A percentile compares a stretch with the other conserved stretches of the same genome.
phyloP scores from a whole-genome alignment of 2,888 invertebrate genomes.

The Lepidochitona cinerea region DNA sequence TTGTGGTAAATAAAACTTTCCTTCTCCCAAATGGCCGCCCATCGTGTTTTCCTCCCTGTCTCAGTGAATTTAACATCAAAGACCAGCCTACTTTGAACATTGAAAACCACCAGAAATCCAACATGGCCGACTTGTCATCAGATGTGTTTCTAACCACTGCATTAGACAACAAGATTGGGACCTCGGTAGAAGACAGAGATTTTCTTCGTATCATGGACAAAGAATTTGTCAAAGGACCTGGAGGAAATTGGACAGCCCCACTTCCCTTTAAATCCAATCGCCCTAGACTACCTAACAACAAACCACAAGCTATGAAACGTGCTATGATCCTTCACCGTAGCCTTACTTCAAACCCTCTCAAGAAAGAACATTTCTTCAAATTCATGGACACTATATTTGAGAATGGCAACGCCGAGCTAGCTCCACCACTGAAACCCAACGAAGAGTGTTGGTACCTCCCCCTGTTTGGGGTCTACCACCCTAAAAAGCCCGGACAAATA shows the following conservation, averaged over 20 bases:
- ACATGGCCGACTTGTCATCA: too few relatives aligned
- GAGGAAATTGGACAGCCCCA: conserved; percentile 30
- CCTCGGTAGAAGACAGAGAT: conserved; percentile 27
- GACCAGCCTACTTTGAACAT: too few relatives aligned
- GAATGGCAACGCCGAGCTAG: conserved; percentile 22
- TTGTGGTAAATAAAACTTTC: too few relatives aligned
- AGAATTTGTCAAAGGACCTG: conserved; percentile 8
- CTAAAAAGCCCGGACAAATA: conserved; percentile 25
- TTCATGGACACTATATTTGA: conserved; percentile 1
- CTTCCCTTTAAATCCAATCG: conserved; percentile 26
- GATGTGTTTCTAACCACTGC: conserved; percentile 12
- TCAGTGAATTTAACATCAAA: too few relatives aligned
- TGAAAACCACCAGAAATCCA: too few relatives aligned
- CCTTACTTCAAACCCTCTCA: background rate
- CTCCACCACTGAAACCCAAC: conserved; percentile 21
- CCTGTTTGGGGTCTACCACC: conserved; percentile 33
- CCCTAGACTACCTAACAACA: conserved; percentile 18
- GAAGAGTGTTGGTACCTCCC: conserved; percentile 35
- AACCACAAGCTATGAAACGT: background rate
- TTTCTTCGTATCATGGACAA: conserved; percentile 25
- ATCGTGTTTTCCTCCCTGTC: too few relatives aligned
- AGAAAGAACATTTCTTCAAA: background rate
- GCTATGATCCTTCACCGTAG: background rate
- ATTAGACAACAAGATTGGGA: conserved; percentile 24
- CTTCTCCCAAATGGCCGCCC: too few relatives aligned